These are phyloP conservation scores for Synanthedon andrenaeformis DNA, from an alignment of 2,888 invertebrate species.

Conservation along the genomic window DNA sequence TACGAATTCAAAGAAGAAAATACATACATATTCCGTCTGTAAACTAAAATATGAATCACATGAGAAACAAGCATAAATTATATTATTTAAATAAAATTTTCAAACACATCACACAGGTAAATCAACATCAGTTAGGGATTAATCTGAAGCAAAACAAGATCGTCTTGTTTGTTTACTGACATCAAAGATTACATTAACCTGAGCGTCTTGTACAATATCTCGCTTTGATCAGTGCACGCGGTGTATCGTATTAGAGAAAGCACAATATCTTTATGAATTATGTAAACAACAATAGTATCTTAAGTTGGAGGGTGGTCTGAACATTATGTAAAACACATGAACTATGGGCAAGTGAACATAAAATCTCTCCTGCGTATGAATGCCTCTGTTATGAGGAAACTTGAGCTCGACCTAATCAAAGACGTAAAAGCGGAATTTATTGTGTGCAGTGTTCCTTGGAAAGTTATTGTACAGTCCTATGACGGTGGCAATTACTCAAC, in stretches of 20 bases:
- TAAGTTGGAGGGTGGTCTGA: slow-evolving; percentile 35
- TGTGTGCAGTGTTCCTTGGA: slow-evolving; percentile 56
- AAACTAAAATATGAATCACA: too few species aligned
- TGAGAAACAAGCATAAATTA: too few species aligned
- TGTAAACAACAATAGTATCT: neutral
- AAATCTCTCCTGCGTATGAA: slow-evolving; percentile 30
- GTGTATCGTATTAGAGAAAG: neutral
- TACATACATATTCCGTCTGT: too few species aligned
- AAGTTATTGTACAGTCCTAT: slow-evolving; percentile 60
- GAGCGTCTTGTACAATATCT: neutral
- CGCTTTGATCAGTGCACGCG: neutral
- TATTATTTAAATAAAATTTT: too few species aligned
- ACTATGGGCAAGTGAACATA: slow-evolving; percentile 25
- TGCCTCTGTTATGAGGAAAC: slow-evolving; percentile 47
- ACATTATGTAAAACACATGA: slow-evolving; percentile 35
- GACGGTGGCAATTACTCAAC: slow-evolving; percentile 63
- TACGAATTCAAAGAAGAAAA: too few species aligned
- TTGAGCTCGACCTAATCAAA: slow-evolving; percentile 60
- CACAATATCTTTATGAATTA: neutral
- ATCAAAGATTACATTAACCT: neutral
- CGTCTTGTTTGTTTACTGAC: neutral
- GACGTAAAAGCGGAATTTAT: slow-evolving; percentile 63
- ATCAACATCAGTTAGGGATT: too few species aligned
- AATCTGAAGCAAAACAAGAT: neutral
- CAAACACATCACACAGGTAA: too few species aligned